Evolutionary conservation across 2,113 vertebrate genomes (phyloP), one percentile per base, ranked within the genome.

Genomic region (Columba janthina): DNA sequence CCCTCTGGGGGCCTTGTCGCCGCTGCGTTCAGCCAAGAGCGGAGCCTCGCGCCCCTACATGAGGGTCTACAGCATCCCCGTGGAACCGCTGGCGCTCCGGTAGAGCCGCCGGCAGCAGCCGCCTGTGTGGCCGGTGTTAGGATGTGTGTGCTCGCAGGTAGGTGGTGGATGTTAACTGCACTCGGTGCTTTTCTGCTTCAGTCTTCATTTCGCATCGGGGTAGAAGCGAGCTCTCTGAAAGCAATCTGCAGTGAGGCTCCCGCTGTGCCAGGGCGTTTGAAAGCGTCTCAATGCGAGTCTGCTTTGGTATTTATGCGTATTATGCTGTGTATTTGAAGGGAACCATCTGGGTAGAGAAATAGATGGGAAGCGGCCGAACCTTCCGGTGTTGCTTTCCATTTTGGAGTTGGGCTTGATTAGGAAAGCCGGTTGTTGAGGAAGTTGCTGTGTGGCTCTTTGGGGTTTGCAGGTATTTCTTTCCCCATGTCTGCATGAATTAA

Each of bases 171-270:
- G 64, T 4, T 8, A 32, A 15, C 87, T 6, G 18, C 5, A 4
- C 70, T 2, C 19, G 15, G 26, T 56, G 85, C 72, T 72, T 11
- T 34, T 29, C 65, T 44, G 78, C 80, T 71, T 60, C 1, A 3
- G 25, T 4, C 78, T 32, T 42, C 2, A 1, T 50, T 65, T 31
- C 4, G 1, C 66, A 3, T 1, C 21, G 66, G 42, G 72, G 17
- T 16, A 56, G 67, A 22, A 67, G 62, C 0, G 25, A 21, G 75
- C 36, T 66, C 65, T 20, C 32, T 6, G 65, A 51, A 12, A n/a
- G 9, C 26, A 29, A 17, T 44, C 92, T 80, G 94, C 83, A 82
- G 92, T 0, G 70, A 95, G 80, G 86, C 70, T 90, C 69, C n/a
- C 51, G 1, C 57, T 5, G 58, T 60, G 93, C 93, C 93, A 20